Percentiles rank a stretch among this genome's conserved stretches.
Conservation (phyloP, 2,888 invertebrate species). For the Nomada goodeniana region DNA sequence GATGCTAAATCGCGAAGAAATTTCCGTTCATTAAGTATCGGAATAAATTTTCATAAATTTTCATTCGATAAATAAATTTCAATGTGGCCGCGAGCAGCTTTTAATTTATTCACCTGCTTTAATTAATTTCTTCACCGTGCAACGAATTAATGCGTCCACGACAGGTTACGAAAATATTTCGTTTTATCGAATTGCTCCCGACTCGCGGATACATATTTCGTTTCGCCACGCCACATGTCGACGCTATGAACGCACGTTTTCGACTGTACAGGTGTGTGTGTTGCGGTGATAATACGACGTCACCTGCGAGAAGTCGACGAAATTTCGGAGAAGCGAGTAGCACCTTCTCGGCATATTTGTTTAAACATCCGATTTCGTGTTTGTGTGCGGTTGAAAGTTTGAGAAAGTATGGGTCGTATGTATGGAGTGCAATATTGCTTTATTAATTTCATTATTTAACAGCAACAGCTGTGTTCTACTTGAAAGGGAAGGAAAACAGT, state of each 20-base stretch:
- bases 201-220: slow-evolving; percentile 18
- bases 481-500: too few species aligned
- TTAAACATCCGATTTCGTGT: too few species aligned
- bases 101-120: slow-evolving; percentile 48
- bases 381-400: too few species aligned
- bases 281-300: background rate
- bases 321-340: too few species aligned
- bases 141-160: slow-evolving; percentile 36
- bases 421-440: too few species aligned
- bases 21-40: slow-evolving; percentile 45
- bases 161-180: slow-evolving; percentile 47
- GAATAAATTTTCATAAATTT: slow-evolving; percentile 50
- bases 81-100: slow-evolving; percentile 5
- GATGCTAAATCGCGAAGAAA: slow-evolving; percentile 39
- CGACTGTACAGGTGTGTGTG: background rate
- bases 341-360: too few species aligned
- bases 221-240: slow-evolving; percentile 1
- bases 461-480: too few species aligned
- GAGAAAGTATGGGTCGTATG: too few species aligned
- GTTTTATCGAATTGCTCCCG: slow-evolving; percentile 5
- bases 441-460: too few species aligned
- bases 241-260: background rate
- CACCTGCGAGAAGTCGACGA: too few species aligned
- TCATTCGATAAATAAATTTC: slow-evolving; percentile 44
- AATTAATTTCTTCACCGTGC: slow-evolving; percentile 33